Evolutionary conservation across 2,888 invertebrate species (phyloP).

Genomic region (Mythimna albipuncta): DNA sequence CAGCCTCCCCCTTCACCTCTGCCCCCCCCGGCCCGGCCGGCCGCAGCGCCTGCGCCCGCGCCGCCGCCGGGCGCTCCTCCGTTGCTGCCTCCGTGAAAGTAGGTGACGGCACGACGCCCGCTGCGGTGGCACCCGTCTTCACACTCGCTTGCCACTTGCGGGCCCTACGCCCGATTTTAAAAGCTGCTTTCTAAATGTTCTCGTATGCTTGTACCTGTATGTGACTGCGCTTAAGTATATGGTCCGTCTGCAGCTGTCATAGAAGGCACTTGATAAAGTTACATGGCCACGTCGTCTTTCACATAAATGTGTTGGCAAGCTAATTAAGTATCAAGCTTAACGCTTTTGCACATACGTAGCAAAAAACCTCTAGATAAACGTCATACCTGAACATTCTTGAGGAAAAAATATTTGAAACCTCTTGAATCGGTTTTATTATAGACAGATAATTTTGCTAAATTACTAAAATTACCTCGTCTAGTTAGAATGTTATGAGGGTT

Average conservation of each 20-base stretch:
- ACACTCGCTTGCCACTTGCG: conserved; percentile 71
- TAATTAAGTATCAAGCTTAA: conserved; percentile 1
- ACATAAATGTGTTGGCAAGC: conserved; percentile 22
- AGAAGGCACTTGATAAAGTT: conserved; percentile 44
- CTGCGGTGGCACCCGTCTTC: conserved; percentile 75
- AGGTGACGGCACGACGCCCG: conserved; percentile 79
- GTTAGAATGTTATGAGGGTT: conserved; percentile 46
- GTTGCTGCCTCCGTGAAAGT: conserved; percentile 85
- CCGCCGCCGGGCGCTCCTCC: conserved; percentile 69
- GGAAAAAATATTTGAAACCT: conserved; percentile 34
- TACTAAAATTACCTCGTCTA: conserved; percentile 42
- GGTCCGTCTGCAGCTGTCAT: conserved; percentile 54
- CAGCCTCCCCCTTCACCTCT: conserved; percentile 69
- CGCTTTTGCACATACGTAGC: conserved; percentile 24
- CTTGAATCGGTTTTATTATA: conserved; percentile 37
- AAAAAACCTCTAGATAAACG: conserved; percentile 22
- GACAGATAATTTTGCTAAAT: conserved; percentile 45
- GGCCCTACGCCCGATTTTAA: conserved; percentile 80
- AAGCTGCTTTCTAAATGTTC: conserved; percentile 85
- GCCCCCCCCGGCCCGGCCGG: conserved; percentile 59
- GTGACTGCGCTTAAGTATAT: conserved; percentile 59
- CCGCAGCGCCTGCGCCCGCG: conserved; percentile 63
- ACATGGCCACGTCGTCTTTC: conserved; percentile 40
- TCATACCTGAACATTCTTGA: conserved; percentile 39
- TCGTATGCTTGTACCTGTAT: conserved; percentile 65